Conservation (phyloP, 2,797 vertebrate species). For the Spea hammondii region DNA sequence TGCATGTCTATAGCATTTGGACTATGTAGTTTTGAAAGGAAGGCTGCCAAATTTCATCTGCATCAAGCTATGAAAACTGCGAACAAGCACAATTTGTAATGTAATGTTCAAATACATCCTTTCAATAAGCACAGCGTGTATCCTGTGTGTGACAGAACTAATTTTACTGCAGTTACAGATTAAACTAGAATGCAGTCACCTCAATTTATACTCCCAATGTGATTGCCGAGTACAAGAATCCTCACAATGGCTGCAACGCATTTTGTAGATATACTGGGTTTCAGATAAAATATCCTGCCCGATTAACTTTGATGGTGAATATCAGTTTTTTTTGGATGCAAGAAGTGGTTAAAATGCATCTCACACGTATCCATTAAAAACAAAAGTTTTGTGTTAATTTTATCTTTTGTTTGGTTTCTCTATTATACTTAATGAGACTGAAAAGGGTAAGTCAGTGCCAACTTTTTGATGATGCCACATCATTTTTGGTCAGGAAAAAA, state of each 20-base stretch:
- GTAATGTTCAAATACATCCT: constrained; percentile 8
- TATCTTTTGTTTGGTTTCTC: no score
- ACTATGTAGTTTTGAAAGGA: neutral
- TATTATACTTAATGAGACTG: no score
- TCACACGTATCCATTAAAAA: no score
- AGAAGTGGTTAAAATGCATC: no score
- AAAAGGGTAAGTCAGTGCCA: no score
- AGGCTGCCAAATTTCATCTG: constrained; percentile 33
- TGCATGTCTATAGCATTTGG: constrained; percentile 39
- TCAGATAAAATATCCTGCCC: neutral
- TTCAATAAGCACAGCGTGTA: constrained; percentile 26
- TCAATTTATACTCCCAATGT: neutral
- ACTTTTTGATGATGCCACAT: no score
- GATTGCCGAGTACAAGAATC: neutral
- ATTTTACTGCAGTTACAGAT: constrained; percentile 4
- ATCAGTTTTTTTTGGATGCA: neutral
- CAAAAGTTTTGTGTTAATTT: no score
- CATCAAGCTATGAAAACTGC: constrained; percentile 22
- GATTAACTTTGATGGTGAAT: neutral
- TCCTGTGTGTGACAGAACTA: constrained; percentile 19
- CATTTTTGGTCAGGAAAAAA: no score
- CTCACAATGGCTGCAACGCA: neutral
- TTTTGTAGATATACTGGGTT: neutral
- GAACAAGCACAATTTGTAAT: constrained; percentile 32
- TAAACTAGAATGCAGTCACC: constrained; percentile 2